Conservation (phyloP, 2,113 vertebrate genomes). For the Aptenodytes forsteri region DNA sequence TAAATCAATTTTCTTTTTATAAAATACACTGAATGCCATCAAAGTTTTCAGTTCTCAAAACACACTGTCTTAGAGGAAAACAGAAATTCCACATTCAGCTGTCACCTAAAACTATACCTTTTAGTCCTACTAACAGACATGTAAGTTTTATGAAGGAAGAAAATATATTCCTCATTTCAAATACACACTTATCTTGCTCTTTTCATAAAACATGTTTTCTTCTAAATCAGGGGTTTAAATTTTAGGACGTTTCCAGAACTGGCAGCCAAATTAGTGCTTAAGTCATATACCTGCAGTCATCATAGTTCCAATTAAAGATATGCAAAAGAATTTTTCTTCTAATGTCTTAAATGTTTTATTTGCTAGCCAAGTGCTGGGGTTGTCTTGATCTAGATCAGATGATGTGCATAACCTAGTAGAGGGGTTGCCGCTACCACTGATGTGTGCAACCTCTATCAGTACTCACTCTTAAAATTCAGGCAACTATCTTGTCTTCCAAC, state of each 20-base stretch:
- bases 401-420: not conserved
- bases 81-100: not conserved
- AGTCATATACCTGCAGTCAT: not conserved
- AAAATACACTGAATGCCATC: not conserved
- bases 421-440: not conserved
- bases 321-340: not conserved
- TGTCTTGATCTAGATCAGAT: not conserved
- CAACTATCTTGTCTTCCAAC: not conserved
- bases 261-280: not conserved
- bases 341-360: not conserved
- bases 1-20: not conserved
- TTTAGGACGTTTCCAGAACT: not conserved
- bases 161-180: not conserved
- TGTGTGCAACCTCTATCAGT: not conserved
- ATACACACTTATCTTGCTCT: not conserved
- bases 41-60: not conserved
- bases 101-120: not conserved
- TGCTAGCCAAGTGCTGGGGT: not conserved
- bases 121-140: not conserved
- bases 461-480: not conserved
- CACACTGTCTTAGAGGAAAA: not conserved
- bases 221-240: not conserved
- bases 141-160: not conserved
- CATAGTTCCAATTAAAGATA: not conserved
- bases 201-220: not conserved